Conservation (phyloP, 2,888 invertebrate species). For the Drosophila algonquin region DNA sequence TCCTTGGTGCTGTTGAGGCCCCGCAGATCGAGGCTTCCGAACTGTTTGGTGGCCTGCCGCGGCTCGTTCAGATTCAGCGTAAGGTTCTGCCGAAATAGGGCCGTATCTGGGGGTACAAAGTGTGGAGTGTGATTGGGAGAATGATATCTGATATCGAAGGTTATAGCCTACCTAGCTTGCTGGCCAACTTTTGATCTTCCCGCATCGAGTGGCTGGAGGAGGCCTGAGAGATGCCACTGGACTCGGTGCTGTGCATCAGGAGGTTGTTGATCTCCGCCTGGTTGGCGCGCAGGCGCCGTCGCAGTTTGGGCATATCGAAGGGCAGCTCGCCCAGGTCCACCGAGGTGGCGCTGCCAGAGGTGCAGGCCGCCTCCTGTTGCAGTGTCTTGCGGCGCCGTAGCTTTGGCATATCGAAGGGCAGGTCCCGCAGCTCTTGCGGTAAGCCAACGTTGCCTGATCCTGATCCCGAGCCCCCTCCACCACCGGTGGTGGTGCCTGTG, state of each 20-base stretch:
- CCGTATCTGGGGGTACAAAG: constrained; percentile 83
- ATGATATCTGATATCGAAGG: not conserved
- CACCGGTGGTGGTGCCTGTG: constrained; percentile 60
- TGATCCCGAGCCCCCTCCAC: constrained; percentile 45
- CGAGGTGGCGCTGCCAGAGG: constrained; percentile 89
- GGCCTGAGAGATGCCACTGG: constrained; percentile 90
- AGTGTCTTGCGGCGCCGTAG: constrained; percentile 88
- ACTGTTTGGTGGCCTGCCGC: constrained; percentile 80
- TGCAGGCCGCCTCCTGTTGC: constrained; percentile 87
- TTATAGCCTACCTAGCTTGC: constrained; percentile 84
- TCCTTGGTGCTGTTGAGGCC: constrained; percentile 85
- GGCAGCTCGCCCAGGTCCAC: constrained; percentile 93
- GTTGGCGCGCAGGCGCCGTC: constrained; percentile 89
- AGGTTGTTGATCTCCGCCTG: constrained; percentile 81
- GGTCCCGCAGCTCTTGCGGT: constrained; percentile 89
- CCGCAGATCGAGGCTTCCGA: constrained; percentile 84
- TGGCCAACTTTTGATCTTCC: constrained; percentile 86
- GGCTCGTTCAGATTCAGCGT: constrained; percentile 89
- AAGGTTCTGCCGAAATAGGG: constrained; percentile 88
- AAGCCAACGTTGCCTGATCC: constrained; percentile 81
- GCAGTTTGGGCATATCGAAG: constrained; percentile 95
- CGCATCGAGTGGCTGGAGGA: constrained; percentile 93
- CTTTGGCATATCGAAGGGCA: constrained; percentile 96
- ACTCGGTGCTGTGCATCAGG: constrained; percentile 86
- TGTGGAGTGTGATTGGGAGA: not conserved